Evolutionary conservation across 1,140 invertebrate genomes (phyloP), one percentile per base, ranked within the genome.

Genomic region (Prorops nasuta): DNA sequence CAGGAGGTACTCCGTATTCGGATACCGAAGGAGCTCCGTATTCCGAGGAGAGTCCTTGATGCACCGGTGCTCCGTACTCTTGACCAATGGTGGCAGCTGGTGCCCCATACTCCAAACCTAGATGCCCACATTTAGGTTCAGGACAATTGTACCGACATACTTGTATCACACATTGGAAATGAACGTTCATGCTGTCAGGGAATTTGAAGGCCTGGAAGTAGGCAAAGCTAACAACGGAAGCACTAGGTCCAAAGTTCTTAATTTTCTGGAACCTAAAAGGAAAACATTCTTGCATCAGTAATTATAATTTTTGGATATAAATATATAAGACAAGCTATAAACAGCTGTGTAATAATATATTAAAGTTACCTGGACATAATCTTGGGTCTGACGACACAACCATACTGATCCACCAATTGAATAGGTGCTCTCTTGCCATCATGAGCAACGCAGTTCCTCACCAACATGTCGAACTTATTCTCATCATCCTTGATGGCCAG

Each of bases 161-260:
- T 80, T 96, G 93, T 58, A 96, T 96, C 1, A 94, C 91, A 68
- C 93, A 96, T 72, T 96, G 94, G 87, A 96, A 96, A 81, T 95
- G 93, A 1, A 96, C 92, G 67, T 96, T 94, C 93, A 96, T 96
- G 9, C 91, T 94, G 70, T 96, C 93, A 0, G 93, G 93, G 85
- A 96, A 96, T 74, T 96, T 96, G 79, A 96, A 96, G 1, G 93
- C 93, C 78, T 94, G 91, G 88, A 96, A 96, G 77, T 96, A 94
- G 2, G 94, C 93, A 66, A 94, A 96, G 39, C 91, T 92, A 1
- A 96, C 90, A 0, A 96, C 94, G 0, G 91, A 94, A 3, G 94
- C 94, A 19, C 90, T 92, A 1, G 91, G 89, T 1, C 93, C 94
- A 53, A 96, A 96, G 80, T 96, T 95, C 78, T 95, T 94, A 52